Evolutionary conservation across 2,888 invertebrate genomes (phyloP).

Genomic region (Chydorus sphaericus): DNA sequence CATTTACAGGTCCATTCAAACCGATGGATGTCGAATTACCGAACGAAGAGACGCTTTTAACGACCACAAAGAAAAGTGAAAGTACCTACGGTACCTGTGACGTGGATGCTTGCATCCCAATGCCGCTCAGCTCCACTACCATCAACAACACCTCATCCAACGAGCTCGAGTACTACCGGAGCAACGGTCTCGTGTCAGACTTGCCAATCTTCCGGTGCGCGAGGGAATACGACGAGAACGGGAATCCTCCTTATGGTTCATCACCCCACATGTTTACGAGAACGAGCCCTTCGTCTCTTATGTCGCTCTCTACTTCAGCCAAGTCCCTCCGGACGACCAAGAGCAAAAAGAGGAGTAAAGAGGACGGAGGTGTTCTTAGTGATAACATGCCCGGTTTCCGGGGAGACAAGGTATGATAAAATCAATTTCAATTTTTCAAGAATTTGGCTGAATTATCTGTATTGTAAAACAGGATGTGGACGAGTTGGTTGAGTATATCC

Average conservation of each 20-base stretch:
- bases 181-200: no score
- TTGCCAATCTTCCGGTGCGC: no score
- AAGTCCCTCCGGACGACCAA: background rate
- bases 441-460: background rate
- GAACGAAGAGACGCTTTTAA: no score
- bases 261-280: no score
- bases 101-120: no score
- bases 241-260: conserved; percentile 1
- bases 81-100: no score
- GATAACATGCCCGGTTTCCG: background rate
- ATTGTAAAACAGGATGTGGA: conserved; percentile 7
- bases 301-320: background rate
- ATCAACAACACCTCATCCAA: no score
- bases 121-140: no score
- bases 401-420: background rate
- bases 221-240: conserved; percentile 13
- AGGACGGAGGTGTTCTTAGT: background rate
- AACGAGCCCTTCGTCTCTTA: background rate
- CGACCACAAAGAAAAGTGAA: no score
- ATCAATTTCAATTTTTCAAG: background rate
- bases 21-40: no score
- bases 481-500: conserved; percentile 13
- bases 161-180: no score
- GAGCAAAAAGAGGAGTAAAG: background rate
- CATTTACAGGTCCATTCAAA: background rate